These are phyloP conservation scores for Hypolimnas misippus DNA, from an alignment of 2,888 invertebrate species.

Conservation along the genomic window DNA sequence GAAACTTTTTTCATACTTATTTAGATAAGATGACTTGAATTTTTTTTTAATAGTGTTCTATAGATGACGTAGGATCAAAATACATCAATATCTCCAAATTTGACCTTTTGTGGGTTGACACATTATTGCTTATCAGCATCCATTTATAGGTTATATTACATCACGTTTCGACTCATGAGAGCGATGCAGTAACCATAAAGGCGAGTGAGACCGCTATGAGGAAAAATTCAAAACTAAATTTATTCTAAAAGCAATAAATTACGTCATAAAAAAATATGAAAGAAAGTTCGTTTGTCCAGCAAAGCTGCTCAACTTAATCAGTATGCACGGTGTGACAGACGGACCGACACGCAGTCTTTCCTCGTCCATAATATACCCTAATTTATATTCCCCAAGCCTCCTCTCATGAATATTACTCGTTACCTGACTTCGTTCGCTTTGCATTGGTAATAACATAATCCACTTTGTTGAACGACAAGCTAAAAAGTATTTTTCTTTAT, in stretches of 20 bases:
- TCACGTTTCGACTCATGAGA: too few relatives aligned
- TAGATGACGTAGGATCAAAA: too few relatives aligned
- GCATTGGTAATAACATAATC: neutral
- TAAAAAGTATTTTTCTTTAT: neutral
- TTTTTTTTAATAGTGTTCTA: too few relatives aligned
- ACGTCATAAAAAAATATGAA: constrained; percentile 13
- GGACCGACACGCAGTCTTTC: constrained; percentile 55
- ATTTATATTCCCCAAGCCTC: constrained; percentile 44
- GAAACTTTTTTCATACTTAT: too few relatives aligned
- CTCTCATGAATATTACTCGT: constrained; percentile 41
- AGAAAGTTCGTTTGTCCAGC: constrained; percentile 17
- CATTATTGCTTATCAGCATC: too few relatives aligned
- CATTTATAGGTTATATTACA: too few relatives aligned
- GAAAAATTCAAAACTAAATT: neutral
- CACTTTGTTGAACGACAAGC: neutral
- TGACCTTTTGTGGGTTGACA: too few relatives aligned
- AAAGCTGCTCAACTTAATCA: constrained; percentile 35
- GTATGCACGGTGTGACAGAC: constrained; percentile 44
- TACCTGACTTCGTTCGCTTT: constrained; percentile 14
- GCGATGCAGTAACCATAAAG: too few relatives aligned
- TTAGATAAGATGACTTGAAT: too few relatives aligned
- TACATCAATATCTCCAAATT: too few relatives aligned
- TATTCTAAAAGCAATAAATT: constrained; percentile 13
- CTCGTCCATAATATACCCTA: constrained; percentile 41
- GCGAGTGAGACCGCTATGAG: too few relatives aligned